Percentiles rank a stretch among this genome's conserved stretches.
Conservation (phyloP, 35 echinoderm and acorn worm genomes). For the Strongylocentrotus purpuratus region DNA sequence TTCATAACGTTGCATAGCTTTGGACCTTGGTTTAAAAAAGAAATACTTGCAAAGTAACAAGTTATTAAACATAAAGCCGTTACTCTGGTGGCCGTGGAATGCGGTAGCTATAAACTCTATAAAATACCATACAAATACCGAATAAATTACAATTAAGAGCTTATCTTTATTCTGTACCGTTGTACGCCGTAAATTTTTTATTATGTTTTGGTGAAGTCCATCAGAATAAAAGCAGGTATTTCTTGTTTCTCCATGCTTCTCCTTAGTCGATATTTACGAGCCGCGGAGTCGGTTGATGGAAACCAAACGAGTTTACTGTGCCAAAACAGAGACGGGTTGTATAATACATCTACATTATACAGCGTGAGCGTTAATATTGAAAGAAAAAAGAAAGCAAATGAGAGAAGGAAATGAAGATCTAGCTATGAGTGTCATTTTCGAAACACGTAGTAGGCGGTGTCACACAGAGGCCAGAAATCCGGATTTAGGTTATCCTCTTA, state of each 20-base stretch:
- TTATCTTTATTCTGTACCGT: neutral
- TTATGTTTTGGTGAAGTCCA: neutral
- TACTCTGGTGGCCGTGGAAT: neutral
- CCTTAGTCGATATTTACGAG: neutral
- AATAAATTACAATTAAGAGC: constrained; percentile 13
- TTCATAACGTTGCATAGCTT: no score
- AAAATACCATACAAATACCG: constrained; percentile 1
- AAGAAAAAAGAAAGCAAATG: no score
- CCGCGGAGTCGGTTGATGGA: neutral
- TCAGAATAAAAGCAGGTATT: neutral
- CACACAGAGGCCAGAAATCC: no score
- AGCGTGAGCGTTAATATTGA: no score
- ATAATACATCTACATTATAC: neutral
- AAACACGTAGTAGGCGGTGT: no score
- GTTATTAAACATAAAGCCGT: neutral
- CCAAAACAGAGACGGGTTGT: neutral
- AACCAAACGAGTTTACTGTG: neutral
- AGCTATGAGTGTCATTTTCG: no score
- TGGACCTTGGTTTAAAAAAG: no score
- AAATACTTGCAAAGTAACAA: no score
- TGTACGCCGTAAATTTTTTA: neutral
- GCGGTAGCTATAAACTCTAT: neutral
- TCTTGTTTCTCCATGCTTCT: neutral
- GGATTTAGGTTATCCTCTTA: no score
- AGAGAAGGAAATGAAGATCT: no score